Conservation (phyloP, 2,113 vertebrate genomes). For the Edolisoma coerulescens region DNA sequence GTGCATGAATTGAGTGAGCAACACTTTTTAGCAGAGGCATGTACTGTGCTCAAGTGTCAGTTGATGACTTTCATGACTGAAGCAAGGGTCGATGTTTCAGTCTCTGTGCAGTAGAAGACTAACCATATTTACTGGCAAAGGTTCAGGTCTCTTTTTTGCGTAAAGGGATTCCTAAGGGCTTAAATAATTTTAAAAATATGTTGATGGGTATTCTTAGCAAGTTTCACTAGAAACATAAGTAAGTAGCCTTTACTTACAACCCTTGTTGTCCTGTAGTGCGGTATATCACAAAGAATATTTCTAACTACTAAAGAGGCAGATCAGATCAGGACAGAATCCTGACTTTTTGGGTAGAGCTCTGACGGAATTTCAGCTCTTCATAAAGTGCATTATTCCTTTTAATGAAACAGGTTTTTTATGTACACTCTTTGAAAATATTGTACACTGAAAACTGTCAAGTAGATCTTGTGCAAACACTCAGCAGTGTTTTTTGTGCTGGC, state of each 20-base stretch:
- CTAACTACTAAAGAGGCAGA: neutral
- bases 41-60: neutral
- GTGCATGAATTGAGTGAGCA: neutral
- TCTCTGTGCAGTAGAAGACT: neutral
- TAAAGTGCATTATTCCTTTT: neutral
- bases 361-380: neutral
- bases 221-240: neutral
- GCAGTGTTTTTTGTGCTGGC: neutral
- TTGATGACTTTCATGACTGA: neutral
- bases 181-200: neutral
- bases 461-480: neutral
- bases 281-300: neutral
- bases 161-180: neutral
- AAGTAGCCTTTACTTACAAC: neutral
- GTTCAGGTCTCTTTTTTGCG: neutral
- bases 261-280: neutral
- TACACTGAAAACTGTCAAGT: neutral
- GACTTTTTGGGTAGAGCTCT: neutral
- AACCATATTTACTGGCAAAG: neutral
- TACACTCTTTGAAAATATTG: neutral
- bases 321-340: neutral
- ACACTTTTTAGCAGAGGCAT: neutral
- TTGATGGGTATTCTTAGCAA: neutral
- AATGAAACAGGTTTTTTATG: neutral
- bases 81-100: neutral